Percentiles rank a stretch among this genome's conserved stretches.
phyloP scores from a whole-genome alignment of 1,140 invertebrate genomes.

The Heliconius nattereri region DNA sequence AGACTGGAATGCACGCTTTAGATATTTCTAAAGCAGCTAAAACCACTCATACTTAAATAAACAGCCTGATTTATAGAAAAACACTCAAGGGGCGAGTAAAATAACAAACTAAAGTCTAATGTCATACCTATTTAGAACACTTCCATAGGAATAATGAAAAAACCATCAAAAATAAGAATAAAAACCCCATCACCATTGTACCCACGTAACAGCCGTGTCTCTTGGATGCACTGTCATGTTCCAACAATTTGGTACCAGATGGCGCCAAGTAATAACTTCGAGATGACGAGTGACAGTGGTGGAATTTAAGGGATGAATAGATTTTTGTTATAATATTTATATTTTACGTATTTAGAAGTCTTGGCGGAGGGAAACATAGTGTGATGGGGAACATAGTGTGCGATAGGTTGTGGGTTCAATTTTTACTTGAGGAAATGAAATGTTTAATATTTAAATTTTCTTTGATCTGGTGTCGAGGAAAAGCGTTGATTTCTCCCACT shows the following conservation, averaged over 20 bases:
- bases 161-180: background rate
- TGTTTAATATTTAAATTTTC: too few species aligned
- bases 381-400: too few species aligned
- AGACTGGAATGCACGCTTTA: too few species aligned
- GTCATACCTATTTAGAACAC: conserved; percentile 7
- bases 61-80: background rate
- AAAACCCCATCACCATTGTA: background rate
- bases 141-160: background rate
- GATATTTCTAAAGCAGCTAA: too few species aligned
- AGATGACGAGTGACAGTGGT: conserved; percentile 32
- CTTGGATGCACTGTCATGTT: conserved; percentile 44
- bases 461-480: too few species aligned
- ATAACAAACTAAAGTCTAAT: background rate
- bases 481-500: too few species aligned
- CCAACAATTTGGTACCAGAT: conserved; percentile 53
- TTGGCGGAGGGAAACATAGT: background rate
- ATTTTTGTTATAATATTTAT: background rate
- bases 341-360: background rate
- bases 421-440: too few species aligned
- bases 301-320: background rate
- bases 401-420: too few species aligned
- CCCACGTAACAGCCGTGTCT: conserved; percentile 14
- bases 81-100: background rate
- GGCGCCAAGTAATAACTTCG: conserved; percentile 39
- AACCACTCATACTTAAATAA: background rate